Evolutionary conservation across 2,797 vertebrate species (phyloP), one percentile per base, ranked within the genome.

Genomic region (Petrocephalus sullivani): DNA sequence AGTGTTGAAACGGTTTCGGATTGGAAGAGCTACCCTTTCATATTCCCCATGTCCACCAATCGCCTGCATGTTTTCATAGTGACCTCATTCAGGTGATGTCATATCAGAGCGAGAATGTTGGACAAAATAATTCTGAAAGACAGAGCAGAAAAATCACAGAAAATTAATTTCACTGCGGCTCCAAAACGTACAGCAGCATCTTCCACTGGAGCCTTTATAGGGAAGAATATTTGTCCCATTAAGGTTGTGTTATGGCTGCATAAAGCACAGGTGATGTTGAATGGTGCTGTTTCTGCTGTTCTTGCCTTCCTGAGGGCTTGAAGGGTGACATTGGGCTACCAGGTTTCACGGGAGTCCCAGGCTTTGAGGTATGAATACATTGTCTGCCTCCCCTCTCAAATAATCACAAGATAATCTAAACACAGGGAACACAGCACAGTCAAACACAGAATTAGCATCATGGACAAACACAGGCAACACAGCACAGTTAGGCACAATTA

Each of bases 321-420:
- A 92, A 95, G 94, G 98, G 98, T 94, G 93, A 93, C 85, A 90
- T 92, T 28, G 97, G 98, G 87, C 92, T 92, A n/a, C 94, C 96
- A 21, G 98, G 98, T 88, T 92, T 93, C 81, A 91, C 51, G 89
- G 98, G 98, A 94, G 95, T 93, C 92, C 95, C 95, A 92, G 98
- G 98, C 91, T 89, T 93, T 91, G 94, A 96, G 95, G 97, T 98
- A 94, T 89, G 46, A 28, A 46, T 9, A 92, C 75, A 54, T 37
- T 16, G 2, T 78, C n/a, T 23, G 19, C 84, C 51, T 90, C 19
- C 21, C 78, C 28, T 86, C 67, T 86, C 23, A 19, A 88, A 37
- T 84, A 67, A 87, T 75, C 49, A 53, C 12, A 41, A 75, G 82
- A 14, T 87, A 3, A 83, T 53, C 19, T 67, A 67, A 67, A 14